phyloP scores from a whole-genome alignment of 2,888 invertebrate species.

The Apamea epomidion region DNA sequence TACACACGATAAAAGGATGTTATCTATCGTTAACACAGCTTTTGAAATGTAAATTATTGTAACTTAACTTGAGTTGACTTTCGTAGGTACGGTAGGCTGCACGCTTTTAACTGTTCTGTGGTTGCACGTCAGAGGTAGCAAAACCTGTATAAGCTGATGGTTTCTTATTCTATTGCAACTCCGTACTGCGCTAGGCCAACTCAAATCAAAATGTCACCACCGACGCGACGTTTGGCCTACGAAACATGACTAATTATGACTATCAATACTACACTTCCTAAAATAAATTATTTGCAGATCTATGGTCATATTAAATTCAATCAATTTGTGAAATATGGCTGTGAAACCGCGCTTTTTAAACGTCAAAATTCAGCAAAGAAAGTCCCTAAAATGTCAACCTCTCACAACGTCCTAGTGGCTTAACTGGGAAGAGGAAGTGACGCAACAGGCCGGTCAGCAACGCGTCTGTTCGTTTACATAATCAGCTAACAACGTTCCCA shows the following conservation, averaged over 20 bases:
- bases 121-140: neutral
- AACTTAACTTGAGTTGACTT: neutral
- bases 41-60: neutral
- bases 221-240: neutral
- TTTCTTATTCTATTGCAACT: neutral
- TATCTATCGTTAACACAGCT: neutral
- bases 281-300: neutral
- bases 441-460: neutral
- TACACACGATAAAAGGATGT: neutral
- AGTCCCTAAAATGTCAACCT: neutral
- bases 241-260: neutral
- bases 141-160: neutral
- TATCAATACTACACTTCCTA: neutral
- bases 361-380: neutral
- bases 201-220: neutral
- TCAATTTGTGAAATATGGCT: neutral
- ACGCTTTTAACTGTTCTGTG: too few species aligned
- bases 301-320: neutral
- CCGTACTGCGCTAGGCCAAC: neutral
- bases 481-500: too few species aligned
- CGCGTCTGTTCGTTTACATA: neutral
- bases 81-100: neutral
- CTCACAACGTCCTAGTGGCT: neutral
- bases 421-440: neutral
- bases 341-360: neutral